phyloP scores from a whole-genome alignment of 2,797 vertebrate species.

The Peromyscus aztecus region DNA sequence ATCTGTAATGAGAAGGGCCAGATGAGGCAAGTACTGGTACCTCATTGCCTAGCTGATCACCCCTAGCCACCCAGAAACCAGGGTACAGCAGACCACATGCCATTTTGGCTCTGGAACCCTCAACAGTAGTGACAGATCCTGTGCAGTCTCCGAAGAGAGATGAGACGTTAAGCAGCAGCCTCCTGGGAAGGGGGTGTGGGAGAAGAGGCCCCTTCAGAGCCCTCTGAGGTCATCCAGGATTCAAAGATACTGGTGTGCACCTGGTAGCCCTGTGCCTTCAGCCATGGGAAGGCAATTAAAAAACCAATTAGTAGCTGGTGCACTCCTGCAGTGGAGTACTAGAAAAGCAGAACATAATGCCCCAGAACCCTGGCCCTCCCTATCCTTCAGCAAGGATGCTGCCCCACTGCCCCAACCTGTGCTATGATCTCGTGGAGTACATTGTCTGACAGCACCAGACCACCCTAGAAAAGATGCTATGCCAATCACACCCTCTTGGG shows the following conservation, averaged over 20 bases:
- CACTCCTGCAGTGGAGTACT: neutral
- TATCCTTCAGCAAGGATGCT: neutral
- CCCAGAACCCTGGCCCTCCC: neutral
- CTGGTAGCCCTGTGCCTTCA: neutral
- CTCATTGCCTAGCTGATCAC: neutral
- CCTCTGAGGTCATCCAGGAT: neutral
- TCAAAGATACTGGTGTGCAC: neutral
- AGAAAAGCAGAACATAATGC: neutral
- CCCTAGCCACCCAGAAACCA: accelerated
- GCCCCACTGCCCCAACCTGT: neutral
- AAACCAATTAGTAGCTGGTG: neutral
- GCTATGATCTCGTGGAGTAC: neutral
- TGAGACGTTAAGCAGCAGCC: neutral
- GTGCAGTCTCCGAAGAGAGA: neutral
- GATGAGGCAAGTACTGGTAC: neutral
- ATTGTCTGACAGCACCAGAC: neutral
- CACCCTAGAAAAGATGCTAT: accelerated
- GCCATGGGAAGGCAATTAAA: neutral
- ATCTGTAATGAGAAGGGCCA: neutral
- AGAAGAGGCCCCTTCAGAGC: neutral
- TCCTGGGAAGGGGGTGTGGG: accelerated
- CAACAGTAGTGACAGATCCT: neutral
- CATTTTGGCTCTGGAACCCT: neutral
- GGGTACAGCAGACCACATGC: neutral
- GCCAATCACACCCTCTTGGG: neutral